Conservation (phyloP, 64 coral and sea anemone genomes). For the Stylophora pistillata region DNA sequence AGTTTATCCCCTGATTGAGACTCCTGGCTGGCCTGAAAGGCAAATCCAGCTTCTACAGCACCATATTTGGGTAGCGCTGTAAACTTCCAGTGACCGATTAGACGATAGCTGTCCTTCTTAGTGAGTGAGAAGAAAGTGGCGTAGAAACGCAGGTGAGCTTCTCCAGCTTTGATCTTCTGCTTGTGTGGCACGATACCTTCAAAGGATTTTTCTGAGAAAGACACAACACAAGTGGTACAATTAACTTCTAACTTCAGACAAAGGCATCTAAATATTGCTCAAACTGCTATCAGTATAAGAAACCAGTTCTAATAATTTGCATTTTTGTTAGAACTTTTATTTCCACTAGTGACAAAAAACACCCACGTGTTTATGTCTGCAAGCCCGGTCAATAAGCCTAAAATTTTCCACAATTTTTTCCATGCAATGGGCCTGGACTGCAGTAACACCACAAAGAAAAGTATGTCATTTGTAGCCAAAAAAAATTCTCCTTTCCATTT, state of each 20-base stretch:
- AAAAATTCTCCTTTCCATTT: too few relatives aligned
- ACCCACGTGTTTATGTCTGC: too few relatives aligned
- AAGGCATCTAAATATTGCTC: too few relatives aligned
- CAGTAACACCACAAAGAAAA: too few relatives aligned
- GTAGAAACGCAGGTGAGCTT: constrained; percentile 85
- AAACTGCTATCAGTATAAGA: too few relatives aligned
- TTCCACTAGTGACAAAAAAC: too few relatives aligned
- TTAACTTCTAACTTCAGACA: background rate
- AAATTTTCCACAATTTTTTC: too few relatives aligned
- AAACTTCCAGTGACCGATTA: constrained; percentile 85
- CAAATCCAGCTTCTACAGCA: constrained; percentile 78
- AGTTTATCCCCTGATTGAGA: constrained; percentile 35
- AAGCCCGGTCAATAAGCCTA: too few relatives aligned
- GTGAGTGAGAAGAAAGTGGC: constrained; percentile 75
- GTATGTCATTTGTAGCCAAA: too few relatives aligned
- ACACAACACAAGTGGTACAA: background rate
- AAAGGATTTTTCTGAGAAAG: constrained; percentile 70
- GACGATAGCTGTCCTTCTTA: constrained; percentile 75
- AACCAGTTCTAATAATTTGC: too few relatives aligned
- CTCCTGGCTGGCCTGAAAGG: constrained; percentile 67
- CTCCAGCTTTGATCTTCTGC: constrained; percentile 90
- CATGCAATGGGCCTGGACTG: too few relatives aligned
- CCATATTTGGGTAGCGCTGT: constrained; percentile 84
- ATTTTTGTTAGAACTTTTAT: too few relatives aligned
- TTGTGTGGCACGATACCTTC: constrained; percentile 84